Evolutionary conservation across 2,113 vertebrate genomes (phyloP).

Genomic region (Euleptes europaea): DNA sequence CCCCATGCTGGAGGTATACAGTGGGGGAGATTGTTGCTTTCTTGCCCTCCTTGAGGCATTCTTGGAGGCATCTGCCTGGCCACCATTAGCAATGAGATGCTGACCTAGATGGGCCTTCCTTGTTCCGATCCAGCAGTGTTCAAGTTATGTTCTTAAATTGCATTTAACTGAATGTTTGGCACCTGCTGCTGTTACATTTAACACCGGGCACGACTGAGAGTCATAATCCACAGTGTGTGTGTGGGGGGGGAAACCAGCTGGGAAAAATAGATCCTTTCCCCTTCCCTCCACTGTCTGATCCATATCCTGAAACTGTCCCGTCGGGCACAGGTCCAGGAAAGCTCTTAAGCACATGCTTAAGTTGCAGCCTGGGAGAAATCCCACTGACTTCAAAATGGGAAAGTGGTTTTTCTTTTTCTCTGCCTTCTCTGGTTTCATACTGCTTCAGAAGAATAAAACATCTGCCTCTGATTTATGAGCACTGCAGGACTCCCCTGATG

Average conservation of each 20-base stretch:
- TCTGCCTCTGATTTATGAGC: slow-evolving; percentile 37
- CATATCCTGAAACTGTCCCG: background rate
- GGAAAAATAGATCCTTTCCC: background rate
- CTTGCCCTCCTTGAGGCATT: no score
- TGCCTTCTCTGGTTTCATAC: slow-evolving; percentile 40
- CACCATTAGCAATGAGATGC: background rate
- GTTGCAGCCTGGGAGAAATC: slow-evolving; percentile 25
- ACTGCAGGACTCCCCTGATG: background rate
- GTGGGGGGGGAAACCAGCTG: slow-evolving; percentile 33
- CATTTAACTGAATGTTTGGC: background rate
- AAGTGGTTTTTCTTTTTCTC: accelerated
- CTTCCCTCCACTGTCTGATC: background rate
- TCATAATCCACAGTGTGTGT: slow-evolving; percentile 7
- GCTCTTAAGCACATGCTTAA: slow-evolving; percentile 56
- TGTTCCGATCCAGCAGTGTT: background rate
- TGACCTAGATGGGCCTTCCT: no score
- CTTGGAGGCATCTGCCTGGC: background rate
- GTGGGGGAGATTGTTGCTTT: background rate
- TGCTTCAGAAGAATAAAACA: slow-evolving; percentile 28
- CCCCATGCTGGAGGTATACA: background rate
- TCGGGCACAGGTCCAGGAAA: slow-evolving; percentile 49
- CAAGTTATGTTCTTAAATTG: no score
- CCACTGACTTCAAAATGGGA: slow-evolving; percentile 41
- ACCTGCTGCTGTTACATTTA: slow-evolving; percentile 24
- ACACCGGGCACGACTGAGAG: background rate